Evolutionary conservation across 1,140 invertebrate species (phyloP).

Genomic region (Zaprionus capensis): DNA sequence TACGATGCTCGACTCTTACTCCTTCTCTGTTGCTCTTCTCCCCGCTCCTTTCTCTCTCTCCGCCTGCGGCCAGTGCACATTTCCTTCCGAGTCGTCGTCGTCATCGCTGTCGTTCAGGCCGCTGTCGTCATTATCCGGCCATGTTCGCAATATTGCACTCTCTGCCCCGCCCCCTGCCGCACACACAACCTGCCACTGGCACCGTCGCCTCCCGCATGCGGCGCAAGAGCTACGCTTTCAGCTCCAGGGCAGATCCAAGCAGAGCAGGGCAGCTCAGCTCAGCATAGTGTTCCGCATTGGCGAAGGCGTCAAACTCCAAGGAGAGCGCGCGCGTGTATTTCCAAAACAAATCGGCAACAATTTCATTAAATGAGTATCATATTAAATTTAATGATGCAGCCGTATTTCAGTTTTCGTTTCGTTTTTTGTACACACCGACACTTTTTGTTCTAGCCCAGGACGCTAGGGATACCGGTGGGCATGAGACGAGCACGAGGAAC

Average conservation of each 20-base stretch:
- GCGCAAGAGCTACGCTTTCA: slow-evolving; percentile 38
- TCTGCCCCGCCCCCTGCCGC: slow-evolving; percentile 47
- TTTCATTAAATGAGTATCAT: slow-evolving; percentile 85
- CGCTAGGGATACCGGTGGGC: neutral
- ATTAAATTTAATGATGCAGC: slow-evolving; percentile 85
- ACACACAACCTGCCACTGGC: slow-evolving; percentile 27
- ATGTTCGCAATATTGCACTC: slow-evolving; percentile 83
- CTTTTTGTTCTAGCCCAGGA: slow-evolving; percentile 62
- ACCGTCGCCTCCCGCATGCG: slow-evolving; percentile 57
- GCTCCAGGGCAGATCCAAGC: slow-evolving; percentile 28
- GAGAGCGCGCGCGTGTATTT: slow-evolving; percentile 79
- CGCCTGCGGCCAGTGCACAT: slow-evolving; percentile 68
- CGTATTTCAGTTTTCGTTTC: slow-evolving; percentile 84
- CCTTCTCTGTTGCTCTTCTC: neutral
- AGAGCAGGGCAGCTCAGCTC: neutral
- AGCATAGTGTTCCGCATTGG: slow-evolving; percentile 49
- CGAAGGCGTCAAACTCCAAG: slow-evolving; percentile 65
- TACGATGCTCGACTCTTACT: slow-evolving; percentile 57
- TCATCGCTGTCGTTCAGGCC: slow-evolving; percentile 26
- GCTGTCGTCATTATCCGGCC: slow-evolving; percentile 76
- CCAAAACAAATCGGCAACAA: slow-evolving; percentile 85
- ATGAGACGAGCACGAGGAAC: neutral
- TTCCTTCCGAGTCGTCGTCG: slow-evolving; percentile 60
- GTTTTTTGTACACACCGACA: slow-evolving; percentile 58
- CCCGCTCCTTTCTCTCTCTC: neutral